These are phyloP conservation scores for Eupithecia subfuscata DNA, from an alignment of 2,888 invertebrate species.

Conservation along the genomic window DNA sequence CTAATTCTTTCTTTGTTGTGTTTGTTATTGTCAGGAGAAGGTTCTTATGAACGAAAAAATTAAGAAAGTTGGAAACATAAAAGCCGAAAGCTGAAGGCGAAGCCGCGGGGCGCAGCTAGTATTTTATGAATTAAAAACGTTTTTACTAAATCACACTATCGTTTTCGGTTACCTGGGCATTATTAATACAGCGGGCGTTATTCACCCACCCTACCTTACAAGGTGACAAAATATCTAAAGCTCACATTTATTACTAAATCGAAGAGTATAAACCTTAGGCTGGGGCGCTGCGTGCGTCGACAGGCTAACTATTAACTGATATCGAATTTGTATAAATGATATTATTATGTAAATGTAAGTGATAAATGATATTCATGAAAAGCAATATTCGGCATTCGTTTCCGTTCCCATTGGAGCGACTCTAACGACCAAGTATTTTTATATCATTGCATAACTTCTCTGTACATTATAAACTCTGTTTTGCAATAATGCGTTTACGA, in stretches of 20 bases:
- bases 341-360: conserved; percentile 45
- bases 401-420: conserved; percentile 39
- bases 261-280: conserved; percentile 2
- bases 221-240: too few species aligned
- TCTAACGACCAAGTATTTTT: conserved; percentile 62
- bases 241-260: background rate
- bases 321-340: conserved; percentile 52
- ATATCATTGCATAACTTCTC: conserved; percentile 46
- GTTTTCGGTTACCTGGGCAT: too few species aligned
- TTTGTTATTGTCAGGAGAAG: too few species aligned
- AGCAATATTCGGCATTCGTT: conserved; percentile 52
- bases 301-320: conserved; percentile 37
- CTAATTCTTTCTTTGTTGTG: too few species aligned
- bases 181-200: too few species aligned
- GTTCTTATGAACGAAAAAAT: too few species aligned
- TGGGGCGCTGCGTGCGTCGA: conserved; percentile 15
- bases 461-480: conserved; percentile 36
- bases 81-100: too few species aligned
- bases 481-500: conserved; percentile 36
- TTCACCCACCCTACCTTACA: too few species aligned
- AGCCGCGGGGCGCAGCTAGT: too few species aligned
- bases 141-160: too few species aligned
- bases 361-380: conserved; percentile 46
- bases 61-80: too few species aligned
- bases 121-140: too few species aligned